Evolutionary conservation across 2,888 invertebrate species (phyloP).

Genomic region (Xestobium rufovillosum): DNA sequence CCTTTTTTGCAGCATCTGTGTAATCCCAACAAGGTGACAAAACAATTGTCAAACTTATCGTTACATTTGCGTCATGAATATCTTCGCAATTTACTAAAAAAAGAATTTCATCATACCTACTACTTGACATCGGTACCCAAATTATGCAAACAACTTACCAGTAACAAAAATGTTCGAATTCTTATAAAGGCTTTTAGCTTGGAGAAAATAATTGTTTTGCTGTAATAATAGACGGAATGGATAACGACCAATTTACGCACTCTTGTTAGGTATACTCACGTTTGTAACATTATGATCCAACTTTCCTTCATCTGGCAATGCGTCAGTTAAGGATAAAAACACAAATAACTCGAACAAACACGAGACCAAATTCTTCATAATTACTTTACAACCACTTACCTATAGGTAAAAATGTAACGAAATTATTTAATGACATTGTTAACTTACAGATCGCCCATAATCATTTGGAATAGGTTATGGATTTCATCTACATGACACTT

Average conservation of each 20-base stretch:
- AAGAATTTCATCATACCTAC: no score
- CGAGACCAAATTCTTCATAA: no score
- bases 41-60: conserved; percentile 48
- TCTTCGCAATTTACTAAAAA: conserved; percentile 46
- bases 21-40: conserved; percentile 53
- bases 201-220: conserved; percentile 45
- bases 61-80: conserved; percentile 37
- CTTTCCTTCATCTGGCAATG: conserved; percentile 56
- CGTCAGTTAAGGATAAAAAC: no score
- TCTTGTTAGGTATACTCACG: conserved; percentile 42
- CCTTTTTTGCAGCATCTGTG: conserved; percentile 31
- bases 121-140: no score
- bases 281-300: conserved; percentile 56
- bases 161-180: conserved; percentile 62
- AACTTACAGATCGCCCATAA: no score
- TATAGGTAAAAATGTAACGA: no score
- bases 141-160: conserved; percentile 56
- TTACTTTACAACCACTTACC: no score
- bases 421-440: no score
- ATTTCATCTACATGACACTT: no score
- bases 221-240: conserved; percentile 32
- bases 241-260: conserved; percentile 8
- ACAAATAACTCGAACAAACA: no score
- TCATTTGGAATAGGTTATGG: no score
- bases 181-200: conserved; percentile 60